These are phyloP conservation scores for Amblyjoppa proteus DNA, from an alignment of 2,888 invertebrate genomes.

Conservation along the genomic window DNA sequence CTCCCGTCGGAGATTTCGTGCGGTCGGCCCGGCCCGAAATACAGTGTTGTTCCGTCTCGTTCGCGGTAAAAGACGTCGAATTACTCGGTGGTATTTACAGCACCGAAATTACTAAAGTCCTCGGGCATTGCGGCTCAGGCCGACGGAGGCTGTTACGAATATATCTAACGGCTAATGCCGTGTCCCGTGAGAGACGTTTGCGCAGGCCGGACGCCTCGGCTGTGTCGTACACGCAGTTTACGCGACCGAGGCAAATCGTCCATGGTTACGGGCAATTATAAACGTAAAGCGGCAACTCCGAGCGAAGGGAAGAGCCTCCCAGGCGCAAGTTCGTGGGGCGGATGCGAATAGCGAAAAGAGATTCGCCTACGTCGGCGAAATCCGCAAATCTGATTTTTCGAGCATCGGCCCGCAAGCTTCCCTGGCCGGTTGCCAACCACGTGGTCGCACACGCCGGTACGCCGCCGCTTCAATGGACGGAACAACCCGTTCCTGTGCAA, in stretches of 20 bases:
- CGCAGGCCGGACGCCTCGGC: not conserved
- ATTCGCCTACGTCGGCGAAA: conserved; percentile 49
- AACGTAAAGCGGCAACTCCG: conserved; percentile 49
- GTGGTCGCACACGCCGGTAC: conserved; percentile 73
- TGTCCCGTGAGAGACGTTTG: no score
- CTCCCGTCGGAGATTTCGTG: no score
- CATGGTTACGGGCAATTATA: conserved; percentile 58
- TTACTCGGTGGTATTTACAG: conserved; percentile 17
- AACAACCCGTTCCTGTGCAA: conserved; percentile 7
- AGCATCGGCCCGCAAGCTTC: conserved; percentile 49
- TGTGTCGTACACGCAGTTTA: conserved; percentile 48
- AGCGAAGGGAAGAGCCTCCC: conserved; percentile 13
- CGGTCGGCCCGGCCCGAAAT: no score
- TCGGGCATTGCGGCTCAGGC: not conserved
- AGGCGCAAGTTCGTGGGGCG: not conserved
- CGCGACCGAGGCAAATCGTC: conserved; percentile 54
- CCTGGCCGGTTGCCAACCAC: conserved; percentile 80
- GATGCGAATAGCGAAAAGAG: conserved; percentile 1
- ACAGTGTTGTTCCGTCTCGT: not conserved
- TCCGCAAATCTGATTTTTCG: conserved; percentile 62
- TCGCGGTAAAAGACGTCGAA: conserved; percentile 19
- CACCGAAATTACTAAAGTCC: conserved; percentile 28
- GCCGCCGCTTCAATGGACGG: conserved; percentile 60
- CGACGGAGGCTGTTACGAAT: not conserved
- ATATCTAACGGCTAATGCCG: not conserved